phyloP scores from a whole-genome alignment of 2,797 vertebrate species.

The Pseudocheirus occidentalis region DNA sequence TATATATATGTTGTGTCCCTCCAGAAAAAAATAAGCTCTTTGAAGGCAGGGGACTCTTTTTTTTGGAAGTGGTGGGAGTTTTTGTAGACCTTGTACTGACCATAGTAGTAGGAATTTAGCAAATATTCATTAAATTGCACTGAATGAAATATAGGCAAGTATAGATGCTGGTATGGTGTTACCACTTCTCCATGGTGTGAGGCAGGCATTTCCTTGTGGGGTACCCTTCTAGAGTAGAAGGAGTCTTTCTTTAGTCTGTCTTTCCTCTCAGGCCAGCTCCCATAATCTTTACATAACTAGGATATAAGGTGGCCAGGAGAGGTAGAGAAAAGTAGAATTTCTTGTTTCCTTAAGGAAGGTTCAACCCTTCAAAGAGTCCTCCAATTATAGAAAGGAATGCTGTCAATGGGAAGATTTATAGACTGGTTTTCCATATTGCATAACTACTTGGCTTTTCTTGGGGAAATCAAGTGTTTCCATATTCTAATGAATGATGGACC shows the following conservation, averaged over 20 bases:
- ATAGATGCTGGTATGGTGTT: neutral
- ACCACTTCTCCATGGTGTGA: neutral
- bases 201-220: neutral
- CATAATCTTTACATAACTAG: neutral
- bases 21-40: neutral
- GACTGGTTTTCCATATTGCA: neutral
- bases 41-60: neutral
- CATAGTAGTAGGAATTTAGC: neutral
- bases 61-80: neutral
- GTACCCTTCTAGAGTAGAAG: neutral
- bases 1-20: neutral
- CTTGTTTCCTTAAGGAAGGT: neutral
- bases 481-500: constrained; percentile 3
- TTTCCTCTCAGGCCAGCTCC: neutral
- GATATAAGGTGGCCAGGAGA: neutral
- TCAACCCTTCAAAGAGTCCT: neutral
- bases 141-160: neutral
- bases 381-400: constrained; percentile 27
- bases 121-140: neutral
- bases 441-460: neutral
- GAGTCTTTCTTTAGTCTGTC: neutral
- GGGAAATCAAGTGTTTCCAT: neutral
- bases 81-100: neutral
- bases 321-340: neutral
- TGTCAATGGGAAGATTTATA: neutral